These are phyloP conservation scores for Phrynocephalus versicolor DNA, from an alignment of 2,113 vertebrate genomes.

Conservation along the genomic window DNA sequence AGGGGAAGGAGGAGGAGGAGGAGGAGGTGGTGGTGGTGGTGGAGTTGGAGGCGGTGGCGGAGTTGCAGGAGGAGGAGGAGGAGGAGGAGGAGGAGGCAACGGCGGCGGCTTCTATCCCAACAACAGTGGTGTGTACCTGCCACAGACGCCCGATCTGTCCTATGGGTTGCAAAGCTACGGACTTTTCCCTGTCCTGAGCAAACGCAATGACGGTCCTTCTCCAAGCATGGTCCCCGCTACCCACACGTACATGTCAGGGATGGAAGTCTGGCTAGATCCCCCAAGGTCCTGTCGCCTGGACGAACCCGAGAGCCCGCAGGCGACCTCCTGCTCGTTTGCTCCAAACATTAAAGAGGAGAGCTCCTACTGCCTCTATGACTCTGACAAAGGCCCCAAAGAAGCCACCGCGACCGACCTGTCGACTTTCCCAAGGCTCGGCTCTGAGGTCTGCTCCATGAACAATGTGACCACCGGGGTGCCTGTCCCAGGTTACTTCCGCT, in stretches of 20 bases:
- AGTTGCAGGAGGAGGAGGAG: slow-evolving; percentile 67
- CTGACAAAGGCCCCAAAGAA: slow-evolving; percentile 93
- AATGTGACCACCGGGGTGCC: slow-evolving; percentile 84
- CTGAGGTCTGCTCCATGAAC: slow-evolving; percentile 79
- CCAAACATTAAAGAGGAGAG: slow-evolving; percentile 96
- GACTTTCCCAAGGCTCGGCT: slow-evolving; percentile 80
- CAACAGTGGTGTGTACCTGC: slow-evolving; percentile 90
- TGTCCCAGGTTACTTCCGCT: slow-evolving; percentile 96
- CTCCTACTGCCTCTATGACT: slow-evolving; percentile 94
- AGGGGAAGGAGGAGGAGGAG: slow-evolving; percentile 74
- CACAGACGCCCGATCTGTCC: slow-evolving; percentile 86
- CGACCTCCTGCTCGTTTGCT: slow-evolving; percentile 90
- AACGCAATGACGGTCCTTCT: slow-evolving; percentile 88
- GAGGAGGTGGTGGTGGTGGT: slow-evolving; percentile 61
- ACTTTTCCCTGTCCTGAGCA: slow-evolving; percentile 91
- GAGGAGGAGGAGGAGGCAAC: slow-evolving; percentile 77
- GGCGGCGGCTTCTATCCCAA: slow-evolving; percentile 87
- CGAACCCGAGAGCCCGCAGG: slow-evolving; percentile 83
- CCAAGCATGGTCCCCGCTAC: slow-evolving; percentile 82
- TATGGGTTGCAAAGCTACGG: slow-evolving; percentile 95
- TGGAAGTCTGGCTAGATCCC: slow-evolving; percentile 94
- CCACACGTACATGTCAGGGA: slow-evolving; percentile 87
- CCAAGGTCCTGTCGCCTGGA: slow-evolving; percentile 92
- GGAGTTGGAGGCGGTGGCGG: slow-evolving; percentile 72
- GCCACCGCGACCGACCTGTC: slow-evolving; percentile 81